Evolutionary conservation across 1,140 invertebrate genomes (phyloP), one percentile per base, ranked within the genome.

Genomic region (Chrysoperla carnea): DNA sequence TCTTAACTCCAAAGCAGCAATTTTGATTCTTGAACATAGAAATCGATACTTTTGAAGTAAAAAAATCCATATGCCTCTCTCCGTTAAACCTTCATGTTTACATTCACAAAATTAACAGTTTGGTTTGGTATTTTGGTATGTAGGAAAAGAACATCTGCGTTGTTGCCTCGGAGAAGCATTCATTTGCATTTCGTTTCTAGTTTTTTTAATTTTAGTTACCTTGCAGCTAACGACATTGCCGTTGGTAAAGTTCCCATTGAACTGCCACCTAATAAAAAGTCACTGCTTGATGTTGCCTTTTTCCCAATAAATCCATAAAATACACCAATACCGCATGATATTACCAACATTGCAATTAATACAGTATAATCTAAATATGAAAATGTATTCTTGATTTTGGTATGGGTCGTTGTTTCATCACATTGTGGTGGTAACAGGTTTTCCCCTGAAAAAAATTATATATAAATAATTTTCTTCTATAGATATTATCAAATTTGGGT

Each of bases 231-330:
- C 8, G 81, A 84, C 66, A 85, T 73, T 1, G 81, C 75, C 70
- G 81, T 83, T 0, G 83, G 82, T 38, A 83, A 72, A 1, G 81
- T 81, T 17, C 76, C 73, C 77, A 82, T 83, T 6, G 67, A 66
- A 2, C 77, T 78, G 2, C 79, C 78, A 7, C 81, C 84, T 14
- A 86, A 60, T 7, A 88, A 61, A 54, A 86, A 87, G 49, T 88
- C 82, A 37, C 76, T 67, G 35, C 78, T 78, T 0, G 75, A 82
- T 40, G 73, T 75, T 50, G 84, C 78, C 52, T 81, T 79, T 33
- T 75, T 69, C 12, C 75, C 71, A 49, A 76, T 78, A 49, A 76
- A 84, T 12, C 77, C 83, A 55, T 85, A 87, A 56, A 83, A 89
- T 0, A 85, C 63, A 0, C 86, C 86, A 40, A 90, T 86, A 6